These are phyloP conservation scores for Nemotelus pantherinus DNA, from an alignment of 2,888 invertebrate species.

Conservation along the genomic window DNA sequence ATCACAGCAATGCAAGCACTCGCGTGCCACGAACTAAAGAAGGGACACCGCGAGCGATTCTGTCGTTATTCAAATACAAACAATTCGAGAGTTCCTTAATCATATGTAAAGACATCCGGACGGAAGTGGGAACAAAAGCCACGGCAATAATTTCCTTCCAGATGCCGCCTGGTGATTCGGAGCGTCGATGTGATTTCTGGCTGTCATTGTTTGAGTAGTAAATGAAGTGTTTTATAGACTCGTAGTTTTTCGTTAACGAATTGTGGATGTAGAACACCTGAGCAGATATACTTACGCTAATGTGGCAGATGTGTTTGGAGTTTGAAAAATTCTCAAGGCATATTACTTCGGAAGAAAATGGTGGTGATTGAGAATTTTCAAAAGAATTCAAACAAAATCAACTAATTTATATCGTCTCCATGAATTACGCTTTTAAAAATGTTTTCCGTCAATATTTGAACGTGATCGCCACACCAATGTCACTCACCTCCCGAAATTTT, in stretches of 20 bases:
- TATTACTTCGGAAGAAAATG: too few relatives aligned
- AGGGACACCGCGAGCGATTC: slow-evolving; percentile 34
- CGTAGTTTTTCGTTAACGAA: not conserved
- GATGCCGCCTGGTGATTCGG: slow-evolving; percentile 23
- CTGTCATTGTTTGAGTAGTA: slow-evolving; percentile 26
- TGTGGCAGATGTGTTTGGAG: slow-evolving; percentile 25
- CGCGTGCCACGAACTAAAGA: slow-evolving; percentile 38
- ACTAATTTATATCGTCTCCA: too few relatives aligned
- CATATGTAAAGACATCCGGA: slow-evolving; percentile 42
- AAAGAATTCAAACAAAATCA: too few relatives aligned
- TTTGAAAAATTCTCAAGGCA: too few relatives aligned
- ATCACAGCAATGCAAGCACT: slow-evolving; percentile 5
- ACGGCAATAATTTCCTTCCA: slow-evolving; percentile 43
- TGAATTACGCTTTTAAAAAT: too few relatives aligned
- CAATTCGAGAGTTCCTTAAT: slow-evolving; percentile 33
- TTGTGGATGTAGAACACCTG: slow-evolving; percentile 30
- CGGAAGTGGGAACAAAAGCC: slow-evolving; percentile 43
- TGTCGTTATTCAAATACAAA: slow-evolving; percentile 30
- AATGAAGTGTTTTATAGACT: slow-evolving; percentile 34
- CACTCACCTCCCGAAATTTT: too few relatives aligned
- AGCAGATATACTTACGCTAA: not conserved
- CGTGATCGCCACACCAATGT: too few relatives aligned
- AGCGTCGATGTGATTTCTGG: slow-evolving; percentile 27
- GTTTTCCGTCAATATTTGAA: too few relatives aligned
- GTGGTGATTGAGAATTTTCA: too few relatives aligned